Evolutionary conservation across 2,797 vertebrate genomes (phyloP).

Genomic region (Harpagifer antarcticus): DNA sequence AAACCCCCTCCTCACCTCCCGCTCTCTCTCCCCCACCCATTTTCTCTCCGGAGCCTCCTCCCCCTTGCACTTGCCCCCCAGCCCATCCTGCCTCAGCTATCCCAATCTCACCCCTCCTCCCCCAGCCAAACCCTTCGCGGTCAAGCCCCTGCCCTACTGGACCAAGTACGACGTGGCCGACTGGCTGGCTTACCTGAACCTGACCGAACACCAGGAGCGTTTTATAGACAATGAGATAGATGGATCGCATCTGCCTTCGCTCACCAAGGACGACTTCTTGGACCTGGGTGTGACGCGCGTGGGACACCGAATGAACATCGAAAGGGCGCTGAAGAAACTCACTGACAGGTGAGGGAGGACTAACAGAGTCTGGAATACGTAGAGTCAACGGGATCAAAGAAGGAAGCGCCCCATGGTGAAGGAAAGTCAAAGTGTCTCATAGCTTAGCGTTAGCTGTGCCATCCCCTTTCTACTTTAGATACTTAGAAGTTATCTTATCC

Average conservation of each 20-base stretch:
- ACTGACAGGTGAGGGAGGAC: conserved; percentile 91
- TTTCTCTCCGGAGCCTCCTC: conserved; percentile 87
- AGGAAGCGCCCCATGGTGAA: conserved; percentile 63
- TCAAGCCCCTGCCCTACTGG: conserved; percentile 95
- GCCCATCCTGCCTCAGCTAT: conserved; percentile 83
- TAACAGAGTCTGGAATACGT: conserved; percentile 67
- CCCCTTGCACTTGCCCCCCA: conserved; percentile 82
- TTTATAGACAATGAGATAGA: conserved; percentile 99
- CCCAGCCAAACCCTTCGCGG: conserved; percentile 92
- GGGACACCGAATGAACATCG: conserved; percentile 98
- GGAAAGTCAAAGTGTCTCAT: conserved; percentile 70
- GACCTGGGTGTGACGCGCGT: conserved; percentile 96
- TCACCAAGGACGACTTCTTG: conserved; percentile 97
- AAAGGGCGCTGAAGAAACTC: conserved; percentile 94
- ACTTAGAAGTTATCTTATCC: conserved; percentile 53
- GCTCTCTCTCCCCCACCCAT: conserved; percentile 90
- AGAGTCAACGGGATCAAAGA: conserved; percentile 47
- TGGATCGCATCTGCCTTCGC: conserved; percentile 93
- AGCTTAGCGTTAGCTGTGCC: conserved; percentile 51
- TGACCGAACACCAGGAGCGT: conserved; percentile 92
- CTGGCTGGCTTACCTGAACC: conserved; percentile 93
- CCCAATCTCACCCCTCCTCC: conserved; percentile 83
- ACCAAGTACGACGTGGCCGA: conserved; percentile 97
- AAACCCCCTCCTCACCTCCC: conserved; percentile 81
- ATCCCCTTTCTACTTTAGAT: conserved; percentile 57